phyloP scores from a whole-genome alignment of 2,888 invertebrate species.

The Phyllotreta cruciferae region DNA sequence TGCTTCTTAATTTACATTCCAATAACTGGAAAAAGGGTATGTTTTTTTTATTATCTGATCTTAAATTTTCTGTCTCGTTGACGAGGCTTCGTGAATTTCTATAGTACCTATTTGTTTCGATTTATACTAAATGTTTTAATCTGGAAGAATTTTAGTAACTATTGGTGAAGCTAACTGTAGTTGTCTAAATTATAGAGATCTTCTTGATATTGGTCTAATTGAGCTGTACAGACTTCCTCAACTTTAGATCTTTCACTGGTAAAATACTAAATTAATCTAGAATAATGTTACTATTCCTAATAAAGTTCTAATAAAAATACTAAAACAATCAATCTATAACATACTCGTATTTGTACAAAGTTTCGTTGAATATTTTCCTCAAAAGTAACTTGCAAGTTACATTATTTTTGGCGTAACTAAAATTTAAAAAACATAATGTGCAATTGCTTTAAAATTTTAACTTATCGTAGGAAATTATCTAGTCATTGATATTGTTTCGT shows the following conservation, averaged over 20 bases:
- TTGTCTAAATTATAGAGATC: no score
- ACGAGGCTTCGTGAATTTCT: no score
- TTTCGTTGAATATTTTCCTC: neutral
- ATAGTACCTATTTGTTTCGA: no score
- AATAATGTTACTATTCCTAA: neutral
- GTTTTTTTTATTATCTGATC: no score
- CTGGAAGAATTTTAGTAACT: no score
- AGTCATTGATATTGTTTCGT: slow-evolving; percentile 36
- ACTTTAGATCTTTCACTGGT: neutral
- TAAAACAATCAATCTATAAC: slow-evolving; percentile 10
- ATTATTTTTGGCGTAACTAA: neutral
- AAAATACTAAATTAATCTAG: neutral
- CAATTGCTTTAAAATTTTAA: slow-evolving; percentile 13
- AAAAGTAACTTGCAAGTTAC: neutral
- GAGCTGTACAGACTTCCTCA: neutral
- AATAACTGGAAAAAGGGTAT: no score
- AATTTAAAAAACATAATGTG: slow-evolving; percentile 22
- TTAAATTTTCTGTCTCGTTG: no score
- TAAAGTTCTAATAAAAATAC: neutral
- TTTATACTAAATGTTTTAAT: no score
- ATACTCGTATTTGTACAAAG: slow-evolving; percentile 3
- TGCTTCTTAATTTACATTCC: no score
- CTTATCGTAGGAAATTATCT: slow-evolving; percentile 29
- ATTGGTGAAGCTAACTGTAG: no score
- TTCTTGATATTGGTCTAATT: no score